Evolutionary conservation across 2,888 invertebrate genomes (phyloP), one percentile per base, ranked within the genome.

Genomic region (Malacosoma neustria): DNA sequence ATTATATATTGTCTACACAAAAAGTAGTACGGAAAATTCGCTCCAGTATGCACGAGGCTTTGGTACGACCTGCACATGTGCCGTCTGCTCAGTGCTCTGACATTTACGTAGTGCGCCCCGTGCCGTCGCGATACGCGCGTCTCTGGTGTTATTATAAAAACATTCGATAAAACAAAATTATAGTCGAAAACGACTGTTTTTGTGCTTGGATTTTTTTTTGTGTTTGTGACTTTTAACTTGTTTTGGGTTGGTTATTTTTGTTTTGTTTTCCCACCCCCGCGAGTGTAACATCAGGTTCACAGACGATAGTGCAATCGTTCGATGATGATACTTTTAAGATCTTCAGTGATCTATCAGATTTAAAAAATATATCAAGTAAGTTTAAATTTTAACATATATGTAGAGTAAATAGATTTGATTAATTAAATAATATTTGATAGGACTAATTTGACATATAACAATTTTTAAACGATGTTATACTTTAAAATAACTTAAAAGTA

Each of bases 221-320:
- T 52, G 51, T n/a, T n/a, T 5, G 9, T 22, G 5, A 22, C 9
- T 22, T 22, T 5, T 22, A 9, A 4, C 22, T 22, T 2, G 2
- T 3, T 22, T 22, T 9, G 9, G 22, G 22, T 9, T 22, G 22
- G 7, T 22, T 22, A 9, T 22, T 22, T 22, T 22, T 22, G 22
- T 22, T 22, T 3, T 22, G 22, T 2, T 22, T 22, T 22, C 9
- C 22, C 5, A 22, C 66, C 63, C 66, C 74, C 61, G 68, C 70
- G 67, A 72, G 67, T 79, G 76, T 76, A 79, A 79, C 73, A 77
- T 77, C 82, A 85, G 84, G 84, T 84, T 84, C 84, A 84, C 60
- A 81, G 81, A 67, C 79, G 76, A 63, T 79, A 72, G 77, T 85
- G 84, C 82, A 84, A 77, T 72, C 72, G 81, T 70, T 84, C 81